Conservation (phyloP, 2,797 vertebrate species). For the Babyrousa celebensis region DNA sequence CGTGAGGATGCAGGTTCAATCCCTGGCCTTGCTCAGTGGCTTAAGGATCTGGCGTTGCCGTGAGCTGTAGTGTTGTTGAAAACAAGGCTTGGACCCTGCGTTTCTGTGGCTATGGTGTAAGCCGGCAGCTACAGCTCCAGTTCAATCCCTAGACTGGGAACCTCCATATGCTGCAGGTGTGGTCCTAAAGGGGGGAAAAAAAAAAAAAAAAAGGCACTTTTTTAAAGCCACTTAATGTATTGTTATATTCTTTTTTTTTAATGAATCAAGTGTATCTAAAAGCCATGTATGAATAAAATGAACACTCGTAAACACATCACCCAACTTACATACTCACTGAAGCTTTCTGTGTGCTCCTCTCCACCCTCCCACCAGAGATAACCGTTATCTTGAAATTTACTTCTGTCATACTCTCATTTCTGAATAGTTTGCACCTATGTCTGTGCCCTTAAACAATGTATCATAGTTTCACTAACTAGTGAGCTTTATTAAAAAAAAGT, state of each 20-base stretch:
- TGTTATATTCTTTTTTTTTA: not conserved
- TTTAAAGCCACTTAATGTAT: constrained; percentile 11
- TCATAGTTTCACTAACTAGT: not conserved
- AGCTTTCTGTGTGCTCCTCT: not conserved
- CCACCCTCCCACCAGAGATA: not conserved
- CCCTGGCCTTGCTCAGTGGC: too few species aligned
- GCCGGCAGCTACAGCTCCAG: too few species aligned
- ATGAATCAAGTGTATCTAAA: not conserved
- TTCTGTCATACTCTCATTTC: constrained; percentile 38
- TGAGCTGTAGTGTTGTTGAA: too few species aligned
- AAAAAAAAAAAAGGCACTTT: not conserved
- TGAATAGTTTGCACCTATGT: not conserved
- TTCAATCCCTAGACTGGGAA: too few species aligned
- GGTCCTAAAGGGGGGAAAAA: too few species aligned
- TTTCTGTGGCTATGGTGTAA: too few species aligned
- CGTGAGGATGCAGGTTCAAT: too few species aligned
- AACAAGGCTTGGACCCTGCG: too few species aligned
- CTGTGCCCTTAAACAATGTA: not conserved
- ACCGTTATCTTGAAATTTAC: not conserved
- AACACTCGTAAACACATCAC: not conserved
- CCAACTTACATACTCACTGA: not conserved
- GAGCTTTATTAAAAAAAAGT: not conserved
- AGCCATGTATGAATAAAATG: not conserved
- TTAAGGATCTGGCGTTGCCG: too few species aligned
- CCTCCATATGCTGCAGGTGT: too few species aligned